Conservation (phyloP, 2,888 invertebrate species). For the Tholera decimalis region DNA sequence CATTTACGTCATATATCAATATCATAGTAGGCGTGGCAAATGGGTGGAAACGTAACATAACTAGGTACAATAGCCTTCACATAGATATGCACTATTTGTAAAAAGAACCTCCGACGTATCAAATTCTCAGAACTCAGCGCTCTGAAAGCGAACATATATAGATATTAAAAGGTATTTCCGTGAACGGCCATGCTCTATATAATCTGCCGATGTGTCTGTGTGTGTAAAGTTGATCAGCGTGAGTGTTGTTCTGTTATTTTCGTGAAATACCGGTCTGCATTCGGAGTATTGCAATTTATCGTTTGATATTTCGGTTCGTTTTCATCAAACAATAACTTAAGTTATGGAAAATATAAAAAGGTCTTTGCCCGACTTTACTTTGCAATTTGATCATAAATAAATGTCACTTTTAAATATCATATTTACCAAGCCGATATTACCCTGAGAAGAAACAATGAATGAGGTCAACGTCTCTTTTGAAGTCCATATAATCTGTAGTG, state of each 20-base stretch:
- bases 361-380: too few relatives aligned
- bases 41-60: conserved; percentile 1
- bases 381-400: too few relatives aligned
- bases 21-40: conserved; percentile 14
- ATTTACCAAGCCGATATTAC: too few relatives aligned
- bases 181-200: background rate
- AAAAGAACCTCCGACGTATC: conserved; percentile 4
- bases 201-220: background rate
- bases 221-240: too few relatives aligned
- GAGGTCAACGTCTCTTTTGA: too few relatives aligned
- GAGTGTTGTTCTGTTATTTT: background rate
- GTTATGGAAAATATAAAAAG: too few relatives aligned
- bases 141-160: background rate
- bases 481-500: too few relatives aligned
- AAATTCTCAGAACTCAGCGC: background rate
- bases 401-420: too few relatives aligned
- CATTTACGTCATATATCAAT: background rate
- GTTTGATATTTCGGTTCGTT: background rate
- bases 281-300: background rate
- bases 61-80: background rate
- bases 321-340: background rate
- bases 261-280: background rate
- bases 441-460: too few relatives aligned
- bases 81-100: background rate
- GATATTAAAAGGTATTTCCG: background rate